These are phyloP conservation scores for Manduca sexta DNA, from an alignment of 1,140 invertebrate species.

Conservation along the genomic window DNA sequence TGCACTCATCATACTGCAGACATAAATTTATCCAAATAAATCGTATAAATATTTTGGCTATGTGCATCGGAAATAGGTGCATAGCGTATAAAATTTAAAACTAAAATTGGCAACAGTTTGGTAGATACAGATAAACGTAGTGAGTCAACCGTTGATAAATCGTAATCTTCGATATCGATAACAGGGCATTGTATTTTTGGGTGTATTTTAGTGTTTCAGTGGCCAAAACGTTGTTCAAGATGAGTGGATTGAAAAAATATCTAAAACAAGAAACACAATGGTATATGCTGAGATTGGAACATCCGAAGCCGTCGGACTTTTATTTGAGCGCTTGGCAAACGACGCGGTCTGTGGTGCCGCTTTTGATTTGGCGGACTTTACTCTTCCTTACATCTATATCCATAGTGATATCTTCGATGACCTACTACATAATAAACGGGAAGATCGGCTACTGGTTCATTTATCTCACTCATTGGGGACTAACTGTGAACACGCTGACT, in stretches of 20 bases:
- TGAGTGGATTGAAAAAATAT: conserved; percentile 49
- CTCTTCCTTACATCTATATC: conserved; percentile 45
- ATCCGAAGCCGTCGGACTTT: conserved; percentile 42
- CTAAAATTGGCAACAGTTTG: conserved; percentile 17
- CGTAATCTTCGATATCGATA: conserved; percentile 22
- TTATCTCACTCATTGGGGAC: conserved; percentile 61
- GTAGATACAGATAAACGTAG: conserved; percentile 16
- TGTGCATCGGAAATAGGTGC: neutral
- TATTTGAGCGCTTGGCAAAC: conserved; percentile 56
- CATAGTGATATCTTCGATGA: conserved; percentile 43
- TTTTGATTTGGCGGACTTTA: conserved; percentile 43
- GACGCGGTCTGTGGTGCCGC: conserved; percentile 42
- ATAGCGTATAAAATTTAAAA: neutral
- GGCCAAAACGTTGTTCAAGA: conserved; percentile 20
- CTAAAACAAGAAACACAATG: conserved; percentile 41
- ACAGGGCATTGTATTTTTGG: conserved; percentile 23
- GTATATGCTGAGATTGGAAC: conserved; percentile 42
- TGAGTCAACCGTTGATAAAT: conserved; percentile 25
- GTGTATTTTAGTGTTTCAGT: conserved; percentile 12
- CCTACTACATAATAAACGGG: conserved; percentile 34
- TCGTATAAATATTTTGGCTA: neutral
- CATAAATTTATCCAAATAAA: neutral
- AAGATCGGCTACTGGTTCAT: conserved; percentile 50
- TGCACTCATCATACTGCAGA: neutral
- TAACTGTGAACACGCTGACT: conserved; percentile 32